Base-by-base conservation (phyloP, 2,888 invertebrate genomes). In the Sacculina carcini region DNA sequence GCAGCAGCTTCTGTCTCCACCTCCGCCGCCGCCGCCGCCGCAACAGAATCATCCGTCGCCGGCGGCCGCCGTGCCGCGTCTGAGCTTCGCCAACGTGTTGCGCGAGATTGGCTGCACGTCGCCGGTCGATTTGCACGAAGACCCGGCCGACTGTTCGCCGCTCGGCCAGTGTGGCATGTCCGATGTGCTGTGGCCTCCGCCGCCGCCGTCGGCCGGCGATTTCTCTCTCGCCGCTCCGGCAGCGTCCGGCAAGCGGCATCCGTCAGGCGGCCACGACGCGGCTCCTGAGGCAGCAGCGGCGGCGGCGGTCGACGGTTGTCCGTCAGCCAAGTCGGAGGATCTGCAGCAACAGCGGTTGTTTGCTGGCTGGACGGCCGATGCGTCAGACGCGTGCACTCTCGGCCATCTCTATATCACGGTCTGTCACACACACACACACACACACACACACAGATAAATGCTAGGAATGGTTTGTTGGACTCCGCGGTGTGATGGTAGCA, bases 351-450 rank as follows among this genome's bases (percentile, higher is more conserved):
- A 29, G n/a, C 31, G 24, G 48, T 24, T 12, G 31, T 28, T 24
- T n/a, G n/a, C n/a, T n/a, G 89, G 89, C 0, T 90, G 89, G 87
- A 85, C 80, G 50, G 62, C 73, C 9, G 67, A 73, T 16, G 79
- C 78, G 61, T 76, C 79, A 1, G 79, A 79, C 7, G 77, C 79
- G 31, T 72, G 89, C 39, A 84, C 85, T 5, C 72, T 92, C 29
- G 89, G 89, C 0, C 89, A 92, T 66, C 66, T 90, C 52, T 89
- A 86, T 66, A 70, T 90, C 48, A 84, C 89, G 77, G 79, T 83
- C 61, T 57, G 56, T 54, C 6, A 12, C 38, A 7, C 5, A 4
- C 4, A 3, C 38, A 38, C 12, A n/a, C n/a, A n/a, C n/a, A n/a
- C n/a, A n/a, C n/a, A n/a, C n/a, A n/a, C n/a, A n/a, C n/a, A n/a